Base-by-base conservation (phyloP, 1,140 invertebrate genomes). In the Micrasema minimum region DNA sequence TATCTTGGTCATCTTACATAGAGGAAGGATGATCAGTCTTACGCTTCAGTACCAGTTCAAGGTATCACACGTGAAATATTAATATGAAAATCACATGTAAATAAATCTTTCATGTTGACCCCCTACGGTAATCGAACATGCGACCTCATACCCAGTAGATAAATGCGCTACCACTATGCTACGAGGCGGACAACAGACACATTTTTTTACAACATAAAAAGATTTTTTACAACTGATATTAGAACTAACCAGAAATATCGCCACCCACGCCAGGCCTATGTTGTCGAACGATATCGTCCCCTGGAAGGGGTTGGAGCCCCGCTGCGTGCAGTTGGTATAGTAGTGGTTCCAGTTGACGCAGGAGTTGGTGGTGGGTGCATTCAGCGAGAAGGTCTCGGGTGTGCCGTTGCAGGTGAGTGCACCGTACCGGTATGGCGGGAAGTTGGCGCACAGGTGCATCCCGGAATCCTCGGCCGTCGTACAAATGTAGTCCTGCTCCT, bases 291-390 rank as follows among this genome's bases (percentile, higher is more conserved):
- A 98, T 77, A 99, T 99, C 20, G 98, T 98, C 45, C 97, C 97
- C 85, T 98, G 96, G 83, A 99, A 99, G 20, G 98, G 98, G 87
- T 99, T 99, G 77, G 92, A 90, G 46, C 96, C 96, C 67, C 93
- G 92, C 65, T 96, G 90, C 59, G 90, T 90, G 83, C 98, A 99
- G 77, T 93, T 90, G 4, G 94, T 97, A 80, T 99, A 99, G 85
- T 99, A 99, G 85, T 97, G 92, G 85, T 99, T 98, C 97, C 97
- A 99, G 86, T 99, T 97, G 76, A 99, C 92, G 83, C 98, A 99
- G 22, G 89, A 89, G 9, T 80, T 83, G 77, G 90, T 90, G 65
- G 86, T 87, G 2, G 87, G 86, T 50, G 78, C 74, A 74, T 87
- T 88, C 72, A 81, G 81, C 57, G 82, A 83, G 74, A 79, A 82